These are phyloP conservation scores for Hydropsyche betteni DNA, from an alignment of 2,888 invertebrate genomes.

Conservation along the genomic window DNA sequence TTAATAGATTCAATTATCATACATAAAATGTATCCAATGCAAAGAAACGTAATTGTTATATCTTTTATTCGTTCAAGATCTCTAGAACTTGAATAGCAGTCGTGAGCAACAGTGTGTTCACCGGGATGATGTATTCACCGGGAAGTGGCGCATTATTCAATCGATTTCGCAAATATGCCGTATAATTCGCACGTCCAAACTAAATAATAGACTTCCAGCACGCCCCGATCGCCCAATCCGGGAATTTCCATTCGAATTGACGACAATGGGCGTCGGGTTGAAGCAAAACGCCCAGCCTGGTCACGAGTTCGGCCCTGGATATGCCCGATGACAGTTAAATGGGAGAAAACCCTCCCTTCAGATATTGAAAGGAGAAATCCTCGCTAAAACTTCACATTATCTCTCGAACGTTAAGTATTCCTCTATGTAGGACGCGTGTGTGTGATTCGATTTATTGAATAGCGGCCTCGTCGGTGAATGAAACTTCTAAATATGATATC, in stretches of 20 bases:
- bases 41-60: too few species aligned
- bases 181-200: slow-evolving; percentile 22
- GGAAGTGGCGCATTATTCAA: slow-evolving; percentile 28
- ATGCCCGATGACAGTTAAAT: too few species aligned
- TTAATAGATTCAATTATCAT: too few species aligned
- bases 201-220: slow-evolving; percentile 22
- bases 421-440: neutral
- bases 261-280: neutral
- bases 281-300: neutral
- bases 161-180: slow-evolving; percentile 8
- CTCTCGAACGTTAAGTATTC: too few species aligned
- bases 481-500: slow-evolving; percentile 40
- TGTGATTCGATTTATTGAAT: slow-evolving; percentile 37
- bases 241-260: slow-evolving; percentile 23
- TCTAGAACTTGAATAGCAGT: too few species aligned
- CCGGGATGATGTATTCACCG: slow-evolving; percentile 4
- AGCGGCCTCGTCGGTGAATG: slow-evolving; percentile 28
- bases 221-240: neutral
- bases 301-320: slow-evolving; percentile 7
- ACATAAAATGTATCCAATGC: too few species aligned
- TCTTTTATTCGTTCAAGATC: too few species aligned
- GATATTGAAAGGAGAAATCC: too few species aligned
- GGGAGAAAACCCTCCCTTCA: too few species aligned
- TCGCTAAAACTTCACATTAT: too few species aligned
- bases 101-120: neutral